Percentiles rank a stretch among this genome's conserved stretches.
Evolutionary conservation across 2,113 vertebrate species (phyloP).

Genomic region (Mormyrus lacerda): DNA sequence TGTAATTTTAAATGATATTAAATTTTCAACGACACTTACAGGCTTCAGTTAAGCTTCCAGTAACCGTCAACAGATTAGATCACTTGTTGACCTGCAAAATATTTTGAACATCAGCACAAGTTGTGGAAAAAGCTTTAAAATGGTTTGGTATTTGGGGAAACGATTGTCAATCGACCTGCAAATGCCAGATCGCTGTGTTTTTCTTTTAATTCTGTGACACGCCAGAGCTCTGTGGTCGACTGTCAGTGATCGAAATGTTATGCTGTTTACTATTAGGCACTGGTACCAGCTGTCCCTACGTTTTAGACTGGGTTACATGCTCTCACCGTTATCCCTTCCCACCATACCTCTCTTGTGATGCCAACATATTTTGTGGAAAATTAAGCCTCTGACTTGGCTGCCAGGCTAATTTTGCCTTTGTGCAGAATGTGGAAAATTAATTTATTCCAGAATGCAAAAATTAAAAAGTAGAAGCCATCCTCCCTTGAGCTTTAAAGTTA

Average conservation of each 20-base stretch:
- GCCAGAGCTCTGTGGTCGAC: neutral
- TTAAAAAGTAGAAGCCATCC: neutral
- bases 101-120: neutral
- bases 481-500: neutral
- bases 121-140: neutral
- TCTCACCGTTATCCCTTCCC: neutral
- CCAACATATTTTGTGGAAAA: neutral
- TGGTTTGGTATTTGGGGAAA: neutral
- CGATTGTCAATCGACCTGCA: neutral
- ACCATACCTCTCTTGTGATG: neutral
- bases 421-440: constrained; percentile 14
- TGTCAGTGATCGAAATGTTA: neutral
- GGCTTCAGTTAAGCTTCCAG: neutral
- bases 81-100: neutral
- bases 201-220: neutral
- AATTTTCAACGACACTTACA: neutral
- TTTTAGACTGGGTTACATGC: neutral
- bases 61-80: neutral
- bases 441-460: constrained; percentile 1
- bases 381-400: neutral
- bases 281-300: neutral
- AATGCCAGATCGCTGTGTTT: neutral
- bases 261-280: neutral
- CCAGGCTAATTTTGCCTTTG: neutral
- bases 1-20: neutral